Percentiles rank a stretch among this genome's conserved stretches.
Conservation (phyloP, 2,113 vertebrate species). For the Mystacornis crossleyi region DNA sequence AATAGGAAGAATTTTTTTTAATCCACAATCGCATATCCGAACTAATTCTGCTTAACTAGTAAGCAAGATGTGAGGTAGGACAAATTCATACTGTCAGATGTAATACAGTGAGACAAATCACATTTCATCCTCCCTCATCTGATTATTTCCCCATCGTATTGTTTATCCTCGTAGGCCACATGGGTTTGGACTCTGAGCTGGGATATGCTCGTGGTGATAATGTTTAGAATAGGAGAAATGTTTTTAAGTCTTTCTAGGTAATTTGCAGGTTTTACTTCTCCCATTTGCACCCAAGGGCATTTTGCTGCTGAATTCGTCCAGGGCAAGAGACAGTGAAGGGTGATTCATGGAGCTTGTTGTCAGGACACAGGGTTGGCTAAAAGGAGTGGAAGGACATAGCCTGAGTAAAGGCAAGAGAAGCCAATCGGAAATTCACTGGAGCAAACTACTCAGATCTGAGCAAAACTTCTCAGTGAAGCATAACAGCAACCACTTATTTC, state of each 20-base stretch:
- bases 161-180: background rate
- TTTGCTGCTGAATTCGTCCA: background rate
- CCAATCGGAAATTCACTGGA: background rate
- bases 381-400: background rate
- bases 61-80: slow-evolving; percentile 4
- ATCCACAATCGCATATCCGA: background rate
- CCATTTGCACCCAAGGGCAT: background rate
- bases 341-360: background rate
- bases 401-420: background rate
- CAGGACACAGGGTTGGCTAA: background rate
- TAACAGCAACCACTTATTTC: background rate
- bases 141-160: background rate
- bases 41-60: background rate
- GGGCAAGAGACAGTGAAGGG: background rate
- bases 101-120: slow-evolving; percentile 23
- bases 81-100: background rate
- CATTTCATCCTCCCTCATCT: background rate
- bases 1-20: background rate
- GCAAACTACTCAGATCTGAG: background rate
- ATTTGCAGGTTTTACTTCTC: background rate
- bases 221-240: background rate
- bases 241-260: background rate
- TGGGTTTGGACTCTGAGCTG: background rate
- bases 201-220: background rate
- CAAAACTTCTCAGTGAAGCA: background rate